Conservation (phyloP, 2,888 invertebrate species). For the Drosophila bunnanda region DNA sequence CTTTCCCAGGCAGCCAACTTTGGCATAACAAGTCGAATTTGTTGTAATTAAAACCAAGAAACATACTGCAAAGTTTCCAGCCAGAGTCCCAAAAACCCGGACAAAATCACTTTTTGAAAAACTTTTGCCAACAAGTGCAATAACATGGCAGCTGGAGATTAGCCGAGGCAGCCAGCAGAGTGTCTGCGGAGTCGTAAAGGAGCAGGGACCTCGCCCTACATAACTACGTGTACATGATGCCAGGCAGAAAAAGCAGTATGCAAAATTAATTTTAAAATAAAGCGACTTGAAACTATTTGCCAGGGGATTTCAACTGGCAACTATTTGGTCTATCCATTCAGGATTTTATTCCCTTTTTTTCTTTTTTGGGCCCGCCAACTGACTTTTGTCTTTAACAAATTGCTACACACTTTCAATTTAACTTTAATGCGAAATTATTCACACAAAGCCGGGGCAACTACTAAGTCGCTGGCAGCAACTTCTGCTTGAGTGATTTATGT, state of each 20-base stretch:
- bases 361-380: constrained; percentile 40
- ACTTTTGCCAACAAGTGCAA: constrained; percentile 78
- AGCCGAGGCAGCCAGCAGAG: constrained; percentile 61
- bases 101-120: constrained; percentile 76
- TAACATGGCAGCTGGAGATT: constrained; percentile 80
- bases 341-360: constrained; percentile 13
- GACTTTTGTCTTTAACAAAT: constrained; percentile 78
- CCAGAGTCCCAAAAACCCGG: constrained; percentile 42
- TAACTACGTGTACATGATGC: constrained; percentile 16
- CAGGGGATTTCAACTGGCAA: constrained; percentile 44
- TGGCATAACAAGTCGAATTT: constrained; percentile 71
- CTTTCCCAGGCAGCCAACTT: constrained; percentile 46
- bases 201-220: constrained; percentile 19
- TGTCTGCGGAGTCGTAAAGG: constrained; percentile 66
- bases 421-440: constrained; percentile 78
- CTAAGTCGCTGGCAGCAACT: constrained; percentile 57
- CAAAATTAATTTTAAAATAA: constrained; percentile 77
- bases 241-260: constrained; percentile 43
- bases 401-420: constrained; percentile 76
- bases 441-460: constrained; percentile 44
- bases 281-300: constrained; percentile 65
- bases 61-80: constrained; percentile 67
- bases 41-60: constrained; percentile 79
- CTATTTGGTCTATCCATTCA: constrained; percentile 44
- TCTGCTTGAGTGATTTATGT: constrained; percentile 82